Evolutionary conservation across 2,888 invertebrate genomes (phyloP), one percentile per base, ranked within the genome.

Genomic region (Tuberolachnus salignus): DNA sequence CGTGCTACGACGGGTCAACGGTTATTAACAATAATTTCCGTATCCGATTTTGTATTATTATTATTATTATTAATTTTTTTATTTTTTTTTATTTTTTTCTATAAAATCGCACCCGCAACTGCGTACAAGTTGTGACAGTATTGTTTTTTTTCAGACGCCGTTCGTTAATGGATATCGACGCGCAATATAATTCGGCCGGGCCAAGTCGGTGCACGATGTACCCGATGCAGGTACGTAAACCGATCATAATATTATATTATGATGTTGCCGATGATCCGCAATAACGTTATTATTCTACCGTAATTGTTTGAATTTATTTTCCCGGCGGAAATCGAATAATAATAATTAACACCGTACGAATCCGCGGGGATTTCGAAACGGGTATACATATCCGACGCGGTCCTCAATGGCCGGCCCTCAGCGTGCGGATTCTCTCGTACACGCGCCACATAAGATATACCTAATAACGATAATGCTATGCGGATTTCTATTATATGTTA

Each of bases 401-500:
- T 34, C 34, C 34, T 4, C 34, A 34, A 34, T 34, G 6, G n/a
- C 6, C 34, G 6, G 34, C 6, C 6, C 6, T 34, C 78, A n/a
- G n/a, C 78, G 49, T 69, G n/a, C 78, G 23, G 21, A 59, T 44
- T 69, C 10, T 78, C 34, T 9, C 44, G 53, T 53, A 51, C 13
- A 42, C 34, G 13, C 10, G 34, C 14, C 23, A 23, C 16, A 26
- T 11, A 21, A 59, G 26, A 67, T 21, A 34, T 34, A 34, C 34
- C 57, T 46, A 57, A 67, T 26, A 34, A 59, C 34, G 63, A 64
- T 51, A 74, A 64, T n/a, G 23, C 13, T 64, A 74, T 23, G 42
- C 78, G 34, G 69, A 69, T 78, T 78, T 78, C 67, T 78, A 69
- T 78, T 78, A 67, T 78, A 78, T 78, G 78, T 69, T 78, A 78